phyloP scores from a whole-genome alignment of 2,888 invertebrate genomes.

The Teleiodes luculella region DNA sequence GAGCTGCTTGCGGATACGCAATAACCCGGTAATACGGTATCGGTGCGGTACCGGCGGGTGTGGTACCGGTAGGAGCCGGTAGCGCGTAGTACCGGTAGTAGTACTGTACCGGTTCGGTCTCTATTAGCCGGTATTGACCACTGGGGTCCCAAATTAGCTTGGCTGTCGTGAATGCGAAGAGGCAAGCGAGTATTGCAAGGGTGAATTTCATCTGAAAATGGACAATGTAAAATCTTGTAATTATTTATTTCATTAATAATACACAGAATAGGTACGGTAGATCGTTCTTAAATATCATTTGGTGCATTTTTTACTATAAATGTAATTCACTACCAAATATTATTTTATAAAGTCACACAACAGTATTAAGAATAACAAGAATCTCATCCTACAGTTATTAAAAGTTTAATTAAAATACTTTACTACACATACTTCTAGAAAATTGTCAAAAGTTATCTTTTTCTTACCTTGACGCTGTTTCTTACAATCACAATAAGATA shows the following conservation, averaged over 20 bases:
- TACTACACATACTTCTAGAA: too few relatives aligned
- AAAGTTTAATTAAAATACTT: too few relatives aligned
- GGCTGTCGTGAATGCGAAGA: conserved; percentile 22
- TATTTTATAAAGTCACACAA: too few relatives aligned
- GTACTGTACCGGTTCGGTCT: conserved; percentile 18
- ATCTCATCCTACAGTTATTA: too few relatives aligned
- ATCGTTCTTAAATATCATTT: too few relatives aligned
- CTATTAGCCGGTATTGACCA: conserved; percentile 26
- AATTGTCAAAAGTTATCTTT: too few relatives aligned
- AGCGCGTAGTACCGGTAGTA: conserved; percentile 12
- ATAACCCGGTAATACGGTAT: not conserved
- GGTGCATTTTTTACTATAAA: too few relatives aligned
- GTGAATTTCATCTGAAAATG: conserved; percentile 25
- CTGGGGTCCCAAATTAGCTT: conserved; percentile 23
- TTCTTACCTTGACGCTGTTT: not conserved
- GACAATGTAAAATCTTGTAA: not conserved
- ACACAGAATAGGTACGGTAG: too few relatives aligned
- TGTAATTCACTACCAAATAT: too few relatives aligned
- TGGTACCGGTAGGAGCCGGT: not conserved
- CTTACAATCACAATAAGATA: not conserved
- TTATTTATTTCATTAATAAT: not conserved
- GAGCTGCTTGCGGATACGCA: not conserved
- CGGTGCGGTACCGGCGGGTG: not conserved
- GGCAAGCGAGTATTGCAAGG: conserved; percentile 14
- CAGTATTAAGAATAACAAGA: too few relatives aligned